These are phyloP conservation scores for Motacilla alba DNA, from an alignment of 2,113 vertebrate genomes.

Conservation along the genomic window DNA sequence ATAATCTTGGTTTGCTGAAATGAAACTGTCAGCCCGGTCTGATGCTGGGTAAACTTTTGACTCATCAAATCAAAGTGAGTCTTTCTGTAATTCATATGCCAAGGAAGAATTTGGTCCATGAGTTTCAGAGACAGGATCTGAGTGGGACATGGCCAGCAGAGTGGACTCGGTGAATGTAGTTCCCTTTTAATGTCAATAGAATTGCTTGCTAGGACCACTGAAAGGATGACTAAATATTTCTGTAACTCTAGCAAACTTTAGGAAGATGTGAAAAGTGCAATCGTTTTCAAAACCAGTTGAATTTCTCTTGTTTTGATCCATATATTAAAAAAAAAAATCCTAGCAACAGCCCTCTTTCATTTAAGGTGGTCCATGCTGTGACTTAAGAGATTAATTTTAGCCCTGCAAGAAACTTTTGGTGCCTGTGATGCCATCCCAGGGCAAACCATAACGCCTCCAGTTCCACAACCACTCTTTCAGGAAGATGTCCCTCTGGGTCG, in stretches of 20 bases:
- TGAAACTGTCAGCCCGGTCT: not conserved
- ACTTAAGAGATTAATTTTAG: not conserved
- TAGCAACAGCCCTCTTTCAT: not conserved
- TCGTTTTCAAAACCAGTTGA: not conserved
- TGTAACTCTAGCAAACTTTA: not conserved
- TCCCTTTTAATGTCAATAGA: not conserved
- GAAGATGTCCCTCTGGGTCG: accelerated
- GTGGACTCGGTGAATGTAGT: not conserved
- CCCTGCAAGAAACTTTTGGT: not conserved
- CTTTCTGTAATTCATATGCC: not conserved
- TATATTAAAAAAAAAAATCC: not conserved
- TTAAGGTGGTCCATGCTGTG: not conserved
- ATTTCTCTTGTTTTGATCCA: not conserved
- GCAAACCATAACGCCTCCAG: not conserved
- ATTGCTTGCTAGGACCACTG: not conserved
- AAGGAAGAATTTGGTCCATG: not conserved
- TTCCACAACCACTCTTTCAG: not conserved
- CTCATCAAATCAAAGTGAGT: not conserved
- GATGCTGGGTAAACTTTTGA: not conserved
- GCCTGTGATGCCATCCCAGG: not conserved
- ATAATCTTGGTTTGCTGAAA: not conserved
- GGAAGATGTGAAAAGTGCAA: not conserved
- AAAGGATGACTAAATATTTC: not conserved
- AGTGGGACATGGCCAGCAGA: not conserved
- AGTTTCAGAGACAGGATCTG: not conserved